Percentiles rank a stretch among this genome's conserved stretches.
Conservation (phyloP, 92 coral and sea anemone species). For the Porites lobata region DNA sequence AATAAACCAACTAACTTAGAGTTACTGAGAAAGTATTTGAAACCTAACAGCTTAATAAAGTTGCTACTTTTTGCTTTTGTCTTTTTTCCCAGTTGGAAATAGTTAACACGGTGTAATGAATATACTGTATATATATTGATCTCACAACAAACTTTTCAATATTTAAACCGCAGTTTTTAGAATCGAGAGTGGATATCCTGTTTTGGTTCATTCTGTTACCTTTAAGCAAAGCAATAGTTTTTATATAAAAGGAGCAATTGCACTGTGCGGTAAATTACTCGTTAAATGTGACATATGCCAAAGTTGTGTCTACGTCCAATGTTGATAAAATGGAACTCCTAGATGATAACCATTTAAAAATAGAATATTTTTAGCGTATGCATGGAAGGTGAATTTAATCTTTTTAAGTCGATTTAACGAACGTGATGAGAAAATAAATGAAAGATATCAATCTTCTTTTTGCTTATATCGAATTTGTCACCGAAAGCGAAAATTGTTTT, state of each 20-base stretch:
- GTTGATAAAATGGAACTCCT: neutral
- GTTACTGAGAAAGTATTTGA: neutral
- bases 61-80: neutral
- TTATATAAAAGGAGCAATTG: neutral
- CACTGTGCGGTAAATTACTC: neutral
- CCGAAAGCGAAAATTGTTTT: neutral
- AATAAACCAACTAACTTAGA: too few relatives aligned
- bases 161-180: neutral
- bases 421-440: neutral
- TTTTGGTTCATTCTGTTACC: neutral
- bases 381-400: constrained; percentile 14
- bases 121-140: too few relatives aligned
- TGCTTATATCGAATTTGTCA: neutral
- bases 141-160: neutral
- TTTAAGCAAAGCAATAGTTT: neutral
- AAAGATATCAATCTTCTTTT: neutral
- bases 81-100: neutral
- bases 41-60: neutral
- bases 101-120: neutral
- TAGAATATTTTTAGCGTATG: neutral
- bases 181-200: too few relatives aligned
- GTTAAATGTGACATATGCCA: constrained; percentile 13
- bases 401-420: neutral
- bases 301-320: constrained; percentile 8
- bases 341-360: neutral